A percentile compares a stretch with the other conserved stretches of the same genome.
These are phyloP conservation scores for Allobates femoralis DNA, from an alignment of 2,797 vertebrate species.

Conservation along the genomic window DNA sequence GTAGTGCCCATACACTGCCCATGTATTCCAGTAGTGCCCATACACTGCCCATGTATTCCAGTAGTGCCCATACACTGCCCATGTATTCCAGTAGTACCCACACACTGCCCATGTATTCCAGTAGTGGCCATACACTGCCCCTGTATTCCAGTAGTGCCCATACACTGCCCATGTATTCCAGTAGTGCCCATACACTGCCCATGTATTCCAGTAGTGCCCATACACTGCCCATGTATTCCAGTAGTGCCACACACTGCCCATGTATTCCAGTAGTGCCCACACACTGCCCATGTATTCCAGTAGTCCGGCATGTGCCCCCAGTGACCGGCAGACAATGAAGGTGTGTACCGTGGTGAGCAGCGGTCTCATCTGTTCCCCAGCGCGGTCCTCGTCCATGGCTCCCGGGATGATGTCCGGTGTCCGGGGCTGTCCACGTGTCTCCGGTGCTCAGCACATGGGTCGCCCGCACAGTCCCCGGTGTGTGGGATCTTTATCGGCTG, in stretches of 20 bases:
- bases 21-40: background rate
- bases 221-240: no score
- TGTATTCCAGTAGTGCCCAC: background rate
- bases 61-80: background rate
- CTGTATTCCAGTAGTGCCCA: background rate
- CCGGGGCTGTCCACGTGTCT: conserved; percentile 16
- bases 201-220: background rate
- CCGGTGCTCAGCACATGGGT: conserved; percentile 2
- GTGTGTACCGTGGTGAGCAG: conserved; percentile 75
- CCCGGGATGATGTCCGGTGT: background rate
- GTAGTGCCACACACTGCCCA: background rate
- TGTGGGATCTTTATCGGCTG: conserved; percentile 36
- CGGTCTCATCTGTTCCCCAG: conserved; percentile 79
- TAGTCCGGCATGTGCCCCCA: background rate
- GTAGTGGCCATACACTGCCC: background rate
- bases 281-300: no score
- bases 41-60: background rate
- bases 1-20: background rate
- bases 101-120: background rate
- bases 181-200: background rate
- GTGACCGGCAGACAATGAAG: background rate
- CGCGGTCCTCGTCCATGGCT: conserved; percentile 76
- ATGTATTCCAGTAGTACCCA: no score
- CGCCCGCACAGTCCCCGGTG: background rate
- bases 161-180: background rate